Evolutionary conservation across 2,888 invertebrate species (phyloP), one percentile per base, ranked within the genome.

Genomic region (Coleophora flavipennella): DNA sequence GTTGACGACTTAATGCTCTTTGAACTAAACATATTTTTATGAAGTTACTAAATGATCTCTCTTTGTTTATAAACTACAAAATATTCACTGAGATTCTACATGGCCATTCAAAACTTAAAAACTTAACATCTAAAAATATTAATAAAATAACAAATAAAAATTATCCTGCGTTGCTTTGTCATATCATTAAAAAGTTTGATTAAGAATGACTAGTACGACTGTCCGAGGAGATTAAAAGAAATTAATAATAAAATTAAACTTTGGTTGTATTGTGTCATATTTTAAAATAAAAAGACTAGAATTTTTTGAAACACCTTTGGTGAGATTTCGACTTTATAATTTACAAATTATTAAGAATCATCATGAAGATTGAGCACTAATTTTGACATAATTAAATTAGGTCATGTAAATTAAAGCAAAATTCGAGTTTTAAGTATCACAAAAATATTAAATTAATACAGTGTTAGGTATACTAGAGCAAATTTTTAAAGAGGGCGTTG

Each of bases 171-270:
- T 68, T 68, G 71, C 67, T 63, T 66, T 25, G 35, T 38, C 26
- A 7, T 12, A 43, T 45, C 33, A 45, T 33, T 37, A 42, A 40
- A 37, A 42, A 44, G 34, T 43, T 45, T 45, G 48, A 56, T 55
- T 46, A 20, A 45, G 48, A 64, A 65, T 75, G 81, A 81, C 80
- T 79, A 81, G 76, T 69, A 72, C 76, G 70, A 62, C 59, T 53
- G 67, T 62, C 62, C 45, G 61, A 57, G 63, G 57, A 48, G 48
- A 39, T 51, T 45, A 44, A 41, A 42, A 49, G 40, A 40, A 39
- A 39, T 40, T 41, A 41, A 34, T 40, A 39, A 31, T 26, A 33
- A 42, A 38, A 42, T 48, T 58, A 61, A 59, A 63, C 70, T 76
- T 78, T 75, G 74, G 73, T 45, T 46, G 48, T 36, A 40, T 46